Evolutionary conservation across 2,797 vertebrate genomes (phyloP), one percentile per base, ranked within the genome.

Genomic region (Neosilurus hyrtlii): DNA sequence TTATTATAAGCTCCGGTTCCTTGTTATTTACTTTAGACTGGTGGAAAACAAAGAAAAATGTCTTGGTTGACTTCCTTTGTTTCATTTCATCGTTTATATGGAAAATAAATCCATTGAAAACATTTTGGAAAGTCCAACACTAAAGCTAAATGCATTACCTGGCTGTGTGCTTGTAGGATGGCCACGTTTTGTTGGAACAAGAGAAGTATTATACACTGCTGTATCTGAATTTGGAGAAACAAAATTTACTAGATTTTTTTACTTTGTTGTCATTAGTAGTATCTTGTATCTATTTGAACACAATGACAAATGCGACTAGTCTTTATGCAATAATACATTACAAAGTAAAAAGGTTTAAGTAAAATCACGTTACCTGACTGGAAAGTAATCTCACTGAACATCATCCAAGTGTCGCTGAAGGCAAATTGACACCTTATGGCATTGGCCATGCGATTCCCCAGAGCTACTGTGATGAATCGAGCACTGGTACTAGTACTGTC

Each of bases 311-410:
- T 11, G 18, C 43, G 26, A 6, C 49, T 70, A 6, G 20, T 11
- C 10, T 26, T 26, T 12, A 70, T 12, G 11, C 30, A 30, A 35
- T 37, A 51, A 14, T 49, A 49, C 2, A 0, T 71, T 51, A 71
- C 49, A 72, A 54, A 6, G 12, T 37, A 18, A 67, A 67, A 74
- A 63, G 52, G 26, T 56, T 65, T 66, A 57, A n/a, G 24, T 14
- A 14, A 68, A 22, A 12, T 78, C 15, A 9, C 26, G 20, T 82
- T 86, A 89, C 85, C 88, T 88, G 88, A 86, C 81, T 86, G 86
- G 63, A 99, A 99, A 86, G 97, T 96, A 90, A 99, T 96, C 91
- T 99, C 98, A 4, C 98, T 99, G 94, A 99, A 96, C 94, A 99
- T 95, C 96, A 99, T 95, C 98, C 97, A 99, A 43, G 92, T 87